Conservation (phyloP, 2,113 vertebrate genomes). For the Apeltes quadracus region DNA sequence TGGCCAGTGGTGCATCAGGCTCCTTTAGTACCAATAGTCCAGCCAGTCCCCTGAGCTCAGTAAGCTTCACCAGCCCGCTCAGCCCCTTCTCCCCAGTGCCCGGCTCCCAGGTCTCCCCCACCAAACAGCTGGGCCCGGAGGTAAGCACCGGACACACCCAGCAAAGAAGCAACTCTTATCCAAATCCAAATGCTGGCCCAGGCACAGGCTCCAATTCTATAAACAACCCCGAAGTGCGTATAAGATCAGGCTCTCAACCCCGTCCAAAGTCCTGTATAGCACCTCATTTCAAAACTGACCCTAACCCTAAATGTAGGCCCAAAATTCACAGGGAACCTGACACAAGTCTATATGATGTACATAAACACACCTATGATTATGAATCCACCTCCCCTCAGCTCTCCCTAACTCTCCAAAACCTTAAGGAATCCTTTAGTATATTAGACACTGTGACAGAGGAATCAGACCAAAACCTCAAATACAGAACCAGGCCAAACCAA, state of each 20-base stretch:
- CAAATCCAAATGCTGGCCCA: conserved; percentile 18
- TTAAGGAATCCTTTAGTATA: conserved; percentile 13
- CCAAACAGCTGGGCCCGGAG: conserved; percentile 88
- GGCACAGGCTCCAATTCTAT: conserved; percentile 1
- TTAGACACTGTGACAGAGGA: conserved; percentile 53
- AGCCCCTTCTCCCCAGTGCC: conserved; percentile 94
- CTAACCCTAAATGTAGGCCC: conserved; percentile 33
- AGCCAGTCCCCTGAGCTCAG: conserved; percentile 93
- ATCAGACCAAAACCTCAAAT: conserved; percentile 20
- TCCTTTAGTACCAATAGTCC: conserved; percentile 97
- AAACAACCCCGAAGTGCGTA: conserved; percentile 34
- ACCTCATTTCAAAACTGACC: conserved; percentile 25
- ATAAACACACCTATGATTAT: neutral
- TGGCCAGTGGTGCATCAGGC: conserved; percentile 82
- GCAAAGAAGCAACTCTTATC: conserved; percentile 12
- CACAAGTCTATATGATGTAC: conserved; percentile 6
- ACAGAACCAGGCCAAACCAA: conserved; percentile 18
- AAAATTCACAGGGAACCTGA: conserved; percentile 42
- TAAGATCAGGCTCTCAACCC: conserved; percentile 34
- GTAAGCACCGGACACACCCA: conserved; percentile 84
- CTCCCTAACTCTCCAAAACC: conserved; percentile 11
- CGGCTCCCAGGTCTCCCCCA: conserved; percentile 90
- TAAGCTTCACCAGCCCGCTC: conserved; percentile 95
- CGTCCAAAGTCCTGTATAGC: conserved; percentile 40
- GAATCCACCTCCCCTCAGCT: conserved; percentile 7